Evolutionary conservation across 2,113 vertebrate genomes (phyloP).

Genomic region (Reinhardtius hippoglossoides): DNA sequence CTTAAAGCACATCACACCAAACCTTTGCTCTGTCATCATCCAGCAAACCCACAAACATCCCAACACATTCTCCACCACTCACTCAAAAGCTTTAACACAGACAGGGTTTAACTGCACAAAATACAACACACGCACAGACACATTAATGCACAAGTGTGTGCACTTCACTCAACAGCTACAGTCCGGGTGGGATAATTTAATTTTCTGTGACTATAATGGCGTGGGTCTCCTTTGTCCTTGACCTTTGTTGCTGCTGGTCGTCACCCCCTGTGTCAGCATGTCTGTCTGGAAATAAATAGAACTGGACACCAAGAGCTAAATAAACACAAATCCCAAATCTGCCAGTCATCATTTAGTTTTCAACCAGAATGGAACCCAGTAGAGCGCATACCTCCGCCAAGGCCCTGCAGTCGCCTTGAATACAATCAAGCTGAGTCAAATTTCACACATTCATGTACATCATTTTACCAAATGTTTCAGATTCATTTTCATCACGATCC

Average conservation of each 20-base stretch:
- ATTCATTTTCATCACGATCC: too few species aligned
- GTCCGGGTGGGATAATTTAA: slow-evolving; percentile 77
- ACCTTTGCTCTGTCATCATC: slow-evolving; percentile 72
- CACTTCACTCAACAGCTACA: slow-evolving; percentile 67
- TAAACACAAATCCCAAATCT: slow-evolving; percentile 43
- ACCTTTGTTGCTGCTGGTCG: slow-evolving; percentile 59
- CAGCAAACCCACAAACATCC: slow-evolving; percentile 43
- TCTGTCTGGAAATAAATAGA: slow-evolving; percentile 65
- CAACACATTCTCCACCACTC: slow-evolving; percentile 32
- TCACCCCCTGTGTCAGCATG: slow-evolving; percentile 31
- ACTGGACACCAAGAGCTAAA: slow-evolving; percentile 41
- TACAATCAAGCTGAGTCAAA: too few species aligned
- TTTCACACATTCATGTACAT: too few species aligned
- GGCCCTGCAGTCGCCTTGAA: too few species aligned
- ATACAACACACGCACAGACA: slow-evolving; percentile 6
- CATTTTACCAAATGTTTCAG: too few species aligned
- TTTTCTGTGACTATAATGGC: slow-evolving; percentile 64
- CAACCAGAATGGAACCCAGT: not conserved
- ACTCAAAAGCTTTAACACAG: slow-evolving; percentile 40
- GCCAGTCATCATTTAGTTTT: not conserved
- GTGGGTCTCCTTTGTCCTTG: slow-evolving; percentile 68
- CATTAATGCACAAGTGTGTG: slow-evolving; percentile 3
- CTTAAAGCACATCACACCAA: slow-evolving; percentile 52
- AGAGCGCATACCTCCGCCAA: too few species aligned
- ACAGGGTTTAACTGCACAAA: slow-evolving; percentile 20